phyloP scores from a whole-genome alignment of 2,113 vertebrate species.

The Arothron firmamentum region DNA sequence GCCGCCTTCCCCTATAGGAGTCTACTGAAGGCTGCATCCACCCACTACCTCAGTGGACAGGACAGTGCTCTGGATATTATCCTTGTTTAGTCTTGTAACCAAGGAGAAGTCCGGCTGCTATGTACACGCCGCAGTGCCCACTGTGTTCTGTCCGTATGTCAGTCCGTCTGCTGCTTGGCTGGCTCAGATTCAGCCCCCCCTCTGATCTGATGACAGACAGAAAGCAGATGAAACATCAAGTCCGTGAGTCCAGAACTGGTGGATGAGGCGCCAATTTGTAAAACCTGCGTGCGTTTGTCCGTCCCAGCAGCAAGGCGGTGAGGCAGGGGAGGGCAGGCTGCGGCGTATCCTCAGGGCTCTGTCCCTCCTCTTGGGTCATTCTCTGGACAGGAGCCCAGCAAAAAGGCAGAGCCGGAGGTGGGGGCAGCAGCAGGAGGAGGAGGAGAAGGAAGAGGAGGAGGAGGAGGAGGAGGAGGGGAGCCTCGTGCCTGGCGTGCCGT shows the following conservation, averaged over 20 bases:
- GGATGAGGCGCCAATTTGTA: conserved; percentile 31
- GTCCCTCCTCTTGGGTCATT: conserved; percentile 56
- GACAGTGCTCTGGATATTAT: conserved; percentile 59
- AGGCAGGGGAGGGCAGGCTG: conserved; percentile 29
- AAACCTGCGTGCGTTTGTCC: conserved; percentile 29
- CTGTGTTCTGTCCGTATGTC: conserved; percentile 61
- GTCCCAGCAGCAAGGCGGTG: conserved; percentile 32
- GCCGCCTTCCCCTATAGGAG: conserved; percentile 54
- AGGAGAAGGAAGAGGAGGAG: conserved; percentile 23
- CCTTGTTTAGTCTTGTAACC: conserved; percentile 63
- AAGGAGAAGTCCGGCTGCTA: conserved; percentile 66
- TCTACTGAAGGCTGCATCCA: conserved; percentile 64
- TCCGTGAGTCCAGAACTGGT: conserved; percentile 28
- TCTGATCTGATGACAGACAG: conserved; percentile 29
- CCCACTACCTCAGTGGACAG: conserved; percentile 63
- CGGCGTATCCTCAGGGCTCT: conserved; percentile 45
- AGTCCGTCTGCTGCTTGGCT: conserved; percentile 42
- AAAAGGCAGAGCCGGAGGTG: conserved; percentile 11
- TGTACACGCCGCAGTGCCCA: conserved; percentile 63
- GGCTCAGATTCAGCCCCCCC: conserved; percentile 14
- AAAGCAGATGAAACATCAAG: conserved; percentile 4
- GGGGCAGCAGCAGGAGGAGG: conserved; percentile 46
- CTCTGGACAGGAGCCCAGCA: conserved; percentile 65
- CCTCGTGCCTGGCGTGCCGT: conserved; percentile 68
- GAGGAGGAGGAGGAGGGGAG: conserved; percentile 51